These are phyloP conservation scores for Eulithis prunata DNA, from an alignment of 2,888 invertebrate species.

Conservation along the genomic window DNA sequence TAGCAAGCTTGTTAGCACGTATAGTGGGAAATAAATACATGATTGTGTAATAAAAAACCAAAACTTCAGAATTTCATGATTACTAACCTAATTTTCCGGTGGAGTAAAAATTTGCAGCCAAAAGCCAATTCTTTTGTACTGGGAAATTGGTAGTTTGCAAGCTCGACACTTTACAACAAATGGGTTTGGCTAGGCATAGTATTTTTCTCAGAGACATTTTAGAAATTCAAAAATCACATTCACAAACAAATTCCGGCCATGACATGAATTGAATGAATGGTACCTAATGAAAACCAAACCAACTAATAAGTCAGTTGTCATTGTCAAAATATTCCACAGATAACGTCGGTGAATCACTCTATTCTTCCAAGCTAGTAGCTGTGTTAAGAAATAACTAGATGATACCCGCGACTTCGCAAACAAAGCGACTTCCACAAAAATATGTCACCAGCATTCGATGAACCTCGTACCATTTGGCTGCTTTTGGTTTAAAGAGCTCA, in stretches of 20 bases:
- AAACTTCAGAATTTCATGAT: slow-evolving; percentile 36
- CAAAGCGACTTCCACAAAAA: too few relatives aligned
- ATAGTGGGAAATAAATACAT: neutral
- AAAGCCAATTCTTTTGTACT: slow-evolving; percentile 63
- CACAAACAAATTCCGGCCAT: slow-evolving; percentile 50
- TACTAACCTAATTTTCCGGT: slow-evolving; percentile 78
- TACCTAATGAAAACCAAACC: too few relatives aligned
- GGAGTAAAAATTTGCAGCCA: slow-evolving; percentile 67
- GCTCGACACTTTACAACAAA: slow-evolving; percentile 62
- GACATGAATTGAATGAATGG: neutral
- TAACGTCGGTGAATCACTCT: too few relatives aligned
- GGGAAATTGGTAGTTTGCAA: slow-evolving; percentile 61
- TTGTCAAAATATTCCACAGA: neutral
- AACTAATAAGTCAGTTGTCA: neutral
- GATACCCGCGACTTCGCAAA: too few relatives aligned
- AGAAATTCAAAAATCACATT: slow-evolving; percentile 55
- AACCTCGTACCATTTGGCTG: too few relatives aligned
- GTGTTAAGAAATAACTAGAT: too few relatives aligned
- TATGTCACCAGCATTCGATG: too few relatives aligned
- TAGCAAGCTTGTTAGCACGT: neutral
- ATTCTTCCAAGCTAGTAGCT: too few relatives aligned
- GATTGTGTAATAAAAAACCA: slow-evolving; percentile 11
- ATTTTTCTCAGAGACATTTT: slow-evolving; percentile 76
- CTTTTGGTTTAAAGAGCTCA: too few relatives aligned
- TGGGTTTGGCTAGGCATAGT: slow-evolving; percentile 65